Evolutionary conservation across 2,797 vertebrate species (phyloP), one percentile per base, ranked within the genome.

Genomic region (Lithobates pipiens): DNA sequence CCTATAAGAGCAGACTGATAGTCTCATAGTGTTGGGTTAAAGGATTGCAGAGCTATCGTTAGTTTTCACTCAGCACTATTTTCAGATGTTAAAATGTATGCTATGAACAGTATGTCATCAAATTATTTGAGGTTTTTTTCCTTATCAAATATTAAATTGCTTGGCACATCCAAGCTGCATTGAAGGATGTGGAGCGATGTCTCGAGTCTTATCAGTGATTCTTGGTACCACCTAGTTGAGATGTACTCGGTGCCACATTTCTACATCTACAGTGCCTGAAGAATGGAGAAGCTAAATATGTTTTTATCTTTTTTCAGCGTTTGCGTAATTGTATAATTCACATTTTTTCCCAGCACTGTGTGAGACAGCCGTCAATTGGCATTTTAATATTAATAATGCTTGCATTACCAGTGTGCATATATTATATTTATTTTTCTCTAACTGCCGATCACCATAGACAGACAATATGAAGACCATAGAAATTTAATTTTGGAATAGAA

Each of bases 81-180:
- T 29, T 36, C 21, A 16, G 23, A 29, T n/a, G 46, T 46, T 18
- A 23, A 44, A 79, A 65, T 42, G 76, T 27, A n/a, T 79, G 39
- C 42, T 68, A 50, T 23, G 23, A 74, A 34, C 46, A 32, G 29
- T 10, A 46, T 68, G 5, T 74, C 67, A 42, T 44, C 63, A 10
- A 25, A 54, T 50, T 36, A 54, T 15, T 11, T 10, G 6, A 23
- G 21, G 29, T 29, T 73, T 54, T 67, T 50, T 10, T 50, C 32
- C 54, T 85, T 76, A 80, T 79, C 77, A 67, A 36, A 32, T 32
- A 32, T 65, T 39, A 79, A 39, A 81, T 61, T n/a, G 3, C 25
- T 80, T 81, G 84, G 84, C 72, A 81, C 36, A 42, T 54, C 23
- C 18, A 23, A 25, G 39, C 36, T 46, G 11, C 74, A 76, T 21